Conservation (phyloP, 2,113 vertebrate genomes). For the Labeo rohita region DNA sequence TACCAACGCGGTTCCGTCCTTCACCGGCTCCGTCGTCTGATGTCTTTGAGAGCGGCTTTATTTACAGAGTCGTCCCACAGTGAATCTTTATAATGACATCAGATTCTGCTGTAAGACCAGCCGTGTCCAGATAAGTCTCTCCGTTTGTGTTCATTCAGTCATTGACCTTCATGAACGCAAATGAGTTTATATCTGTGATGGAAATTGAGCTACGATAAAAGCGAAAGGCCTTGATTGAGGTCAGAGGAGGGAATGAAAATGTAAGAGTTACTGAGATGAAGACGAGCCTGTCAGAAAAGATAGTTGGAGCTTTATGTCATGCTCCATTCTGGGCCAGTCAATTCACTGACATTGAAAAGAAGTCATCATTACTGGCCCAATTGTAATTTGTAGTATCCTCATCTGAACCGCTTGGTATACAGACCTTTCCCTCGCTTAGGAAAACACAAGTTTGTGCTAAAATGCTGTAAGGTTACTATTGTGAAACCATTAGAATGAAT, state of each 20-base stretch:
- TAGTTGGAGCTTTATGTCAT: slow-evolving; percentile 30
- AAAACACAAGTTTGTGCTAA: not conserved
- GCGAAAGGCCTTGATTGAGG: slow-evolving; percentile 35
- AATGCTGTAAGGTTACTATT: not conserved
- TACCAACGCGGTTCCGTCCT: not conserved
- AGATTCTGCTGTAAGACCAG: slow-evolving; percentile 10
- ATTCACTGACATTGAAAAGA: slow-evolving; percentile 32
- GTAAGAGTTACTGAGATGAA: slow-evolving; percentile 29
- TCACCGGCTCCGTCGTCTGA: slow-evolving; percentile 12
- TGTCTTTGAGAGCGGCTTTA: slow-evolving; percentile 1
- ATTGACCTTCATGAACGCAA: slow-evolving; percentile 41
- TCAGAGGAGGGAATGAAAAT: slow-evolving; percentile 43
- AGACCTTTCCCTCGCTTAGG: not conserved
- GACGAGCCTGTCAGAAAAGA: slow-evolving; percentile 34
- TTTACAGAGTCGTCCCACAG: not conserved
- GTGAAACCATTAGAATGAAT: not conserved
- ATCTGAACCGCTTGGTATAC: not conserved
- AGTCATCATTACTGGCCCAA: slow-evolving; percentile 42
- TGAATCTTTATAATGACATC: slow-evolving; percentile 25
- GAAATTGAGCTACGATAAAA: slow-evolving; percentile 31
- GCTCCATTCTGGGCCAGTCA: slow-evolving; percentile 34
- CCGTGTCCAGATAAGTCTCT: slow-evolving; percentile 17
- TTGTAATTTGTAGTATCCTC: slow-evolving; percentile 34
- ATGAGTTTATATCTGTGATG: slow-evolving; percentile 36
- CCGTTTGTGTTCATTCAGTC: slow-evolving; percentile 31